Evolutionary conservation across 2,113 vertebrate genomes (phyloP), one percentile per base, ranked within the genome.

Genomic region (Hylia prasina): DNA sequence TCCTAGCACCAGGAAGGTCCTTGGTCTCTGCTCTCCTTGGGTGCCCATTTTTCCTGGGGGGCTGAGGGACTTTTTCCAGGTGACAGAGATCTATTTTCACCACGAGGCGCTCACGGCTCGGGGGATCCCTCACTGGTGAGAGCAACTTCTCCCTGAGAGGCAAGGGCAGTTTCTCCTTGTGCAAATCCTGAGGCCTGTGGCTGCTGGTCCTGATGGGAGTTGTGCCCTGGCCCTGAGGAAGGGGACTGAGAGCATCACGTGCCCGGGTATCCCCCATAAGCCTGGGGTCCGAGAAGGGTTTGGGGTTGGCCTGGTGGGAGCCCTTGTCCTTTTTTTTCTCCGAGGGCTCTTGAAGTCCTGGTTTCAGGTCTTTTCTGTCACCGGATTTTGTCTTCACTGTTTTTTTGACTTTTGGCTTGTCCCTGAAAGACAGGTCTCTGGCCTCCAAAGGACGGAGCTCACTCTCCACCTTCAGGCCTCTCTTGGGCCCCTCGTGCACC

Each of bases 61-160:
- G 56, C 69, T 89, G 96, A 16, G 99, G 99, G 15, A 99, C 72
- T 92, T 97, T 98, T 11, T 97, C 97, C 16, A 99, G 98, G n/a
- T 99, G 97, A 73, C 95, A 87, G 2, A 99, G 97, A 31, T 98
- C 84, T 69, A 99, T 99, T 98, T 98, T 99, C 78, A 99, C 99
- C 91, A 99, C 13, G 31, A 99, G 97, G 40, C 94, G 87, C 6
- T 31, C 89, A 3, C 66, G 77, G 63, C 42, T 7, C 2, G 73
- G 72, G 6, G 47, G 33, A 28, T 96, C 96, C 82, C 94, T 97
- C 82, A 87, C 84, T 7, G 84, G 92, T 0, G 95, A 95, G 24
- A 86, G 84, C 54, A 95, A 61, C 56, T 96, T 98, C 78, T 96
- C 97, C 80, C 79, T 81, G 5, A 80, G 30, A 54, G 97, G 96